Base-by-base conservation (phyloP, 2,888 invertebrate genomes). In the Netelia virgata region DNA sequence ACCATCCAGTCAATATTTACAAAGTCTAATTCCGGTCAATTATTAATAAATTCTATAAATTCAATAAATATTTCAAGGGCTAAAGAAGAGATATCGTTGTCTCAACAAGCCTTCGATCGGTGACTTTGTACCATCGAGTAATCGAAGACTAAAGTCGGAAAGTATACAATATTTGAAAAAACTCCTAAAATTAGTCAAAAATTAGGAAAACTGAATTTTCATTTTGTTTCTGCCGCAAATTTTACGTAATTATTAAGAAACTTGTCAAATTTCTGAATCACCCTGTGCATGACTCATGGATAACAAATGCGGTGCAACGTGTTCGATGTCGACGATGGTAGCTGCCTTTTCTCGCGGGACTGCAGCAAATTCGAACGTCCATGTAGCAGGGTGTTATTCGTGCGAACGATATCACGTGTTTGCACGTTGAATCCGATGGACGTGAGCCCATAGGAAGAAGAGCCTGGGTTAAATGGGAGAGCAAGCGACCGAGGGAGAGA, bases 331-430 rank as follows among this genome's bases (percentile, higher is more conserved):
- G 69, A 68, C 53, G 77, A 50, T 76, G 76, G 57, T 72, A 57
- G 70, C 23, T 63, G 47, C 43, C n/a, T 20, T 41, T 64, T 50
- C 64, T 18, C 47, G 18, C 6, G 11, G 5, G 57, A 53, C 18
- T 23, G 9, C 47, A 50, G 55, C 68, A 69, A 36, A 47, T 57
- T 53, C 16, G 61, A 78, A 78, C 16, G 70, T 70, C 69, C 59
- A 69, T 28, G 63, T 20, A 75, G 23, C 36, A 36, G n/a, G 43
- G 50, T 41, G 18, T 20, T 55, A 66, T 73, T 78, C 86, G 87
- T 87, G 86, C 83, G 87, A 87, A 85, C 86, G 81, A 82, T 86
- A 86, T 86, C 87, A 87, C 87, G 86, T 87, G 87, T 83, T 84
- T 81, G 79, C 86, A 84, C 84, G 80, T 86, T 36, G 74, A 86